Base-by-base conservation (phyloP, 2,888 invertebrate species). In the Pseudanteris insignis region DNA sequence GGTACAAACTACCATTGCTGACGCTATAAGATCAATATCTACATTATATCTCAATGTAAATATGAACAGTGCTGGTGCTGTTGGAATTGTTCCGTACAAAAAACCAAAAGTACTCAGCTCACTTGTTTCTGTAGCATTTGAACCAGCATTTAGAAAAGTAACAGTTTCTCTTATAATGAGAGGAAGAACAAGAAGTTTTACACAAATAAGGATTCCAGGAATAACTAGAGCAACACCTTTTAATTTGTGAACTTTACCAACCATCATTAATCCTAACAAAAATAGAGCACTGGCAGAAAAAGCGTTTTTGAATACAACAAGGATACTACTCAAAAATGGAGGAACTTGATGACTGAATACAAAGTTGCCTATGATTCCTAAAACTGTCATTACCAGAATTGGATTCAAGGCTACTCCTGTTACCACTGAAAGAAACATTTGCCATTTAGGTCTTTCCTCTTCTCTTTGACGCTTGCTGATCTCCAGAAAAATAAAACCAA, bases 41-140 rank as follows among this genome's bases (percentile, higher is more conserved):
- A 94, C 81, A 66, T 89, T 87, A 77, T 95, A 96, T 64, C 93
- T 88, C 29, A 91, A 87, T 1, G 96, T 93, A 80, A 95, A 94
- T 2, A 97, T 94, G 78, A 96, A 96, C 0, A 95, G 92, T n/a
- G 94, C 94, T 0, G 96, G 96, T 0, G 96, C 96, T 1, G 95
- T 89, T 0, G 97, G 97, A 79, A 97, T 92, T 0, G 96, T 96
- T 46, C 97, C 96, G 76, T 96, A 96, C 0, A 97, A 84, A 81
- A 97, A 97, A 0, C 94, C 96, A 78, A 92, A 96, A 28, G 94
- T 95, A 66, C 94, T 92, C 51, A 94, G 82, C 64, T 94, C 91
- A 6, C 87, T 83, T 0, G 92, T 92, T 68, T 92, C 91, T 10
- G 89, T 87, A 9, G 85, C 84, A 72, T 89, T 88, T 0, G 75